phyloP scores from a whole-genome alignment of 2,888 invertebrate species.

The Caradrina kadenii region DNA sequence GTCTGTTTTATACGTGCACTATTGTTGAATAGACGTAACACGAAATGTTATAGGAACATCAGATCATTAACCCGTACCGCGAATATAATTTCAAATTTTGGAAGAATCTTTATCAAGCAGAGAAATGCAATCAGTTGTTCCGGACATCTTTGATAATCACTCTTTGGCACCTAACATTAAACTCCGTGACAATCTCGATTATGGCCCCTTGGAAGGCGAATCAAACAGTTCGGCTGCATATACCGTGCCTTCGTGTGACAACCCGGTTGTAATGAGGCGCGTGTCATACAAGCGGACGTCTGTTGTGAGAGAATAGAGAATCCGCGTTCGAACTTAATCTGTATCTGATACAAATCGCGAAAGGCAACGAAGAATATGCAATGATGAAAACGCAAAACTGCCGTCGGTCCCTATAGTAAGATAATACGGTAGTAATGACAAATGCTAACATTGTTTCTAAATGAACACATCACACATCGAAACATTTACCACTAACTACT shows the following conservation, averaged over 20 bases:
- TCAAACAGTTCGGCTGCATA: constrained; percentile 74
- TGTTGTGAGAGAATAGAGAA: constrained; percentile 67
- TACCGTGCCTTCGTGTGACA: constrained; percentile 67
- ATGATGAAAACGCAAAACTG: constrained; percentile 75
- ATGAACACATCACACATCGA: constrained; percentile 89
- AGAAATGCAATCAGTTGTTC: constrained; percentile 83
- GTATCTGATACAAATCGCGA: constrained; percentile 78
- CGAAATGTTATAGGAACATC: constrained; percentile 88
- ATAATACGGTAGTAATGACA: constrained; percentile 79
- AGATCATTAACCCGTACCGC: constrained; percentile 89
- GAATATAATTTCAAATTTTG: constrained; percentile 86
- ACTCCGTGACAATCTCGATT: constrained; percentile 78
- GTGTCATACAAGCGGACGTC: constrained; percentile 42
- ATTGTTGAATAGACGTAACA: constrained; percentile 81
- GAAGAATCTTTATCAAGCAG: constrained; percentile 83
- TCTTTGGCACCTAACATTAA: constrained; percentile 89
- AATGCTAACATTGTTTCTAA: constrained; percentile 84
- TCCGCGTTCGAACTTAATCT: constrained; percentile 71
- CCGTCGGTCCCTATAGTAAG: constrained; percentile 81
- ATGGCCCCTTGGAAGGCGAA: constrained; percentile 71
- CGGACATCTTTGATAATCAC: constrained; percentile 89
- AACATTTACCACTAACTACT: constrained; percentile 87
- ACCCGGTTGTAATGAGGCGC: constrained; percentile 57
- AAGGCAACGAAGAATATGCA: constrained; percentile 85
- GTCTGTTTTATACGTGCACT: constrained; percentile 78